Evolutionary conservation across 64 coral and sea anemone genomes (phyloP).

Genomic region (Stichodactyla helianthus): DNA sequence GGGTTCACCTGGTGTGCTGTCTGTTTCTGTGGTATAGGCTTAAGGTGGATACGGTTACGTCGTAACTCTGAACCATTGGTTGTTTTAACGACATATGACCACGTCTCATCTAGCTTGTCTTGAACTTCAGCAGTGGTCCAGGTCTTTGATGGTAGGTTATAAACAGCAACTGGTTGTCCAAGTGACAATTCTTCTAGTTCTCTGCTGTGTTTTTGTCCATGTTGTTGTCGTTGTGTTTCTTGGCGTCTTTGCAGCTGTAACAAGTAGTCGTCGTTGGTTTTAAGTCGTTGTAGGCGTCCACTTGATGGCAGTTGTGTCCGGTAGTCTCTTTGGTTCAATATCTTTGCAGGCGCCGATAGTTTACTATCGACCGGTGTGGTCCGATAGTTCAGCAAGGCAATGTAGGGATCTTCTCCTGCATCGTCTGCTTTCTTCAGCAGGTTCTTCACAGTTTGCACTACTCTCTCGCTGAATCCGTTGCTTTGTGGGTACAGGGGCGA

Average conservation of each 20-base stretch:
- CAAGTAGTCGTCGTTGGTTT: constrained; percentile 16
- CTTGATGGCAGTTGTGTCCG: constrained; percentile 41
- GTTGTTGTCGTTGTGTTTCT: constrained; percentile 6
- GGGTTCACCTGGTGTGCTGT: neutral
- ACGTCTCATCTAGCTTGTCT: neutral
- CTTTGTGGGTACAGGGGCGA: no score
- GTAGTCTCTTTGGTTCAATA: constrained; percentile 35
- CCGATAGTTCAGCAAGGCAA: constrained; percentile 22
- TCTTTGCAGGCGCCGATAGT: constrained; percentile 30
- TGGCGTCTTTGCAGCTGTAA: neutral
- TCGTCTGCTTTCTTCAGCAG: constrained; percentile 44
- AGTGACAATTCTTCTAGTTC: no score
- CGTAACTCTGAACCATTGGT: constrained; percentile 26
- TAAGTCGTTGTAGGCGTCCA: constrained; percentile 38
- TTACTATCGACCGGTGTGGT: constrained; percentile 47
- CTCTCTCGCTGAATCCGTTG: no score
- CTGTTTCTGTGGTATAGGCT: constrained; percentile 24
- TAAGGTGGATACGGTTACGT: constrained; percentile 44
- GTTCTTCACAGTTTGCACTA: constrained; percentile 38
- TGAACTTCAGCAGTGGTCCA: constrained; percentile 18
- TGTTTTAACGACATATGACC: constrained; percentile 37
- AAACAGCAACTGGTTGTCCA: neutral
- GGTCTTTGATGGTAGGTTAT: neutral
- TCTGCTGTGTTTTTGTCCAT: constrained; percentile 3
- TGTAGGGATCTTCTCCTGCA: constrained; percentile 44